Evolutionary conservation across 1,140 invertebrate species (phyloP), one percentile per base, ranked within the genome.

Genomic region (Drosophila arizonae): DNA sequence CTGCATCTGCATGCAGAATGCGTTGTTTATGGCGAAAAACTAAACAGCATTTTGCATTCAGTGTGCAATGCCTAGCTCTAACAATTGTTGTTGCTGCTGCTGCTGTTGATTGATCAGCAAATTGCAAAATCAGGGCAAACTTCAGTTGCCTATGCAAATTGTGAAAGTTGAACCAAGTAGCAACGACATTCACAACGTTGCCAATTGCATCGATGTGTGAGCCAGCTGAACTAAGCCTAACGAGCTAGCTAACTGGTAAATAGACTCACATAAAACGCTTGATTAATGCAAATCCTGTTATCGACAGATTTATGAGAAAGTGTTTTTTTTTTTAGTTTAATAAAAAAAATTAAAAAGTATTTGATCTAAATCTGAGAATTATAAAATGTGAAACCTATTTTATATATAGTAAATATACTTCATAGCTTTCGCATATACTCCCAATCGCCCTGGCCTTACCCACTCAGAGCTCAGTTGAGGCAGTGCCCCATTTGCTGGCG

Each of bases 61-160:
- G 50, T 46, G 52, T 63, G 39, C 50, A 45, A 28, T 56, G 55
- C 61, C 48, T 51, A 54, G 39, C 33, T 28, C 33, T 45, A 50
- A 36, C 41, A 33, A 56, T 30, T 58, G 30, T 57, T 26, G 21
- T 39, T 24, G 21, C 1, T 24, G 21, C 1, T 24, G 33, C 57
- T 71, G 28, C 54, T 43, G 48, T 28, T 68, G 64, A 71, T 67
- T 62, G 71, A 73, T 73, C 63, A 72, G 62, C 56, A 62, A 62
- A 61, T 65, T 85, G 50, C 28, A 43, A 87, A 86, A 86, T 76
- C 81, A 87, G 81, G 81, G 82, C 81, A 86, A 85, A 69, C 71
- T 69, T 51, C 65, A 45, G 63, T 54, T 67, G 58, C 74, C 65
- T 66, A 79, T 85, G 67, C 66, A 77, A 77, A 70, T 65, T 67